Percentiles rank a stretch among this genome's conserved stretches.
Evolutionary conservation across 2,113 vertebrate genomes (phyloP).

Genomic region (Malurus melanocephalus): DNA sequence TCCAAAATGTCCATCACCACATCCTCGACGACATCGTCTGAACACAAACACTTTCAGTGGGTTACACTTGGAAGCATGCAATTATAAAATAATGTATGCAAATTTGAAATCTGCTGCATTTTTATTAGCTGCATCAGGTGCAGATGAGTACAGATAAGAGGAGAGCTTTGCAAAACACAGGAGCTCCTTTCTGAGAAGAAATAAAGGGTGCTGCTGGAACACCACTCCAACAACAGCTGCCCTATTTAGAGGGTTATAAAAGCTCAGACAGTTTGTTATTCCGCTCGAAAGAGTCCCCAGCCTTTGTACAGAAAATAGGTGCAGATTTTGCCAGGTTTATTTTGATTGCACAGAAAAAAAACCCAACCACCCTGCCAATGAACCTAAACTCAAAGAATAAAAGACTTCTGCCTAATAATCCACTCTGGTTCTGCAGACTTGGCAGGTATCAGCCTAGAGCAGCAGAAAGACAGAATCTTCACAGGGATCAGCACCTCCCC

Average conservation of each 20-base stretch:
- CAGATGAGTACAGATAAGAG: conserved; percentile 10
- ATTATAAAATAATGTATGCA: conserved; percentile 4
- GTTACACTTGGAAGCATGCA: background rate
- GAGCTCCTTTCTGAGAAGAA: background rate
- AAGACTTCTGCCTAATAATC: background rate
- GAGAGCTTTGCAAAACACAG: conserved; percentile 4
- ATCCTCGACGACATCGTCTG: accelerated
- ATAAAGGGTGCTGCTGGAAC: conserved; percentile 23
- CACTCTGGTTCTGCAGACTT: background rate
- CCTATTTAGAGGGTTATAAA: background rate
- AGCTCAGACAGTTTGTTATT: background rate
- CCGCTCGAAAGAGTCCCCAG: background rate
- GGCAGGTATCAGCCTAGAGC: background rate
- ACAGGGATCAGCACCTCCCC: background rate
- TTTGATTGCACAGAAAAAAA: background rate
- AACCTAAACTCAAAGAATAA: background rate
- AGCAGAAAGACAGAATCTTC: background rate
- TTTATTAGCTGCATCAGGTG: conserved; percentile 28
- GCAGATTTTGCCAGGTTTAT: background rate
- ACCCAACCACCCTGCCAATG: background rate
- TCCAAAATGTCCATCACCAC: background rate
- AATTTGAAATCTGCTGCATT: conserved; percentile 18
- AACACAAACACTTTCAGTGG: background rate
- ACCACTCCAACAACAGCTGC: conserved; percentile 47
- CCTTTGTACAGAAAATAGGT: background rate